phyloP scores from a whole-genome alignment of 1,140 invertebrate species.

The Psix sp. region DNA sequence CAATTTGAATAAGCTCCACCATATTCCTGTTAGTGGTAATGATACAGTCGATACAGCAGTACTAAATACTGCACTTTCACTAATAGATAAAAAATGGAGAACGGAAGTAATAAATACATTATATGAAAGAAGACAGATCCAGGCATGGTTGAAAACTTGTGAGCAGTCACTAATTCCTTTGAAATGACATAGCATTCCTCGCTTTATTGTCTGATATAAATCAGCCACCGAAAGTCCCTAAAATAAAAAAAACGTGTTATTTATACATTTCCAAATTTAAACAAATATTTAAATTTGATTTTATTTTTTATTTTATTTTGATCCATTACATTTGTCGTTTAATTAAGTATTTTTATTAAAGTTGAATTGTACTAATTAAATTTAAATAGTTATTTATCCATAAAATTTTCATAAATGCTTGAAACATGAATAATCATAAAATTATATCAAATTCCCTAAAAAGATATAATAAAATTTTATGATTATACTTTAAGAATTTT shows the following conservation, averaged over 20 bases:
- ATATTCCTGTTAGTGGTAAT: slow-evolving; percentile 78
- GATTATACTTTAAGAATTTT: too few relatives aligned
- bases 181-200: slow-evolving; percentile 68
- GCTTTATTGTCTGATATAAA: slow-evolving; percentile 63
- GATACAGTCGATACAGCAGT: slow-evolving; percentile 77
- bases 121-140: slow-evolving; percentile 76
- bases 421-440: too few relatives aligned
- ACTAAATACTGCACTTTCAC: slow-evolving; percentile 79
- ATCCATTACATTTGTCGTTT: too few relatives aligned
- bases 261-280: too few relatives aligned
- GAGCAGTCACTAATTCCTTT: slow-evolving; percentile 65
- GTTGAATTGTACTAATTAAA: too few relatives aligned
- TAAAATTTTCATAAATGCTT: too few relatives aligned
- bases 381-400: too few relatives aligned
- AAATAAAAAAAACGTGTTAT: slow-evolving; percentile 13
- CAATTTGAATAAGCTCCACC: slow-evolving; percentile 81
- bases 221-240: slow-evolving; percentile 66
- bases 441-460: too few relatives aligned
- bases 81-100: slow-evolving; percentile 77
- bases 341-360: too few relatives aligned
- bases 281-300: too few relatives aligned
- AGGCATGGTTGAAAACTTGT: slow-evolving; percentile 74
- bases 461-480: too few relatives aligned
- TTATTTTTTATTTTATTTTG: too few relatives aligned
- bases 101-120: slow-evolving; percentile 74